Percentiles rank a stretch among this genome's conserved stretches.
Evolutionary conservation across 35 echinoderm and acorn worm species (phyloP).

Genomic region (Heliocidaris tuberculata): DNA sequence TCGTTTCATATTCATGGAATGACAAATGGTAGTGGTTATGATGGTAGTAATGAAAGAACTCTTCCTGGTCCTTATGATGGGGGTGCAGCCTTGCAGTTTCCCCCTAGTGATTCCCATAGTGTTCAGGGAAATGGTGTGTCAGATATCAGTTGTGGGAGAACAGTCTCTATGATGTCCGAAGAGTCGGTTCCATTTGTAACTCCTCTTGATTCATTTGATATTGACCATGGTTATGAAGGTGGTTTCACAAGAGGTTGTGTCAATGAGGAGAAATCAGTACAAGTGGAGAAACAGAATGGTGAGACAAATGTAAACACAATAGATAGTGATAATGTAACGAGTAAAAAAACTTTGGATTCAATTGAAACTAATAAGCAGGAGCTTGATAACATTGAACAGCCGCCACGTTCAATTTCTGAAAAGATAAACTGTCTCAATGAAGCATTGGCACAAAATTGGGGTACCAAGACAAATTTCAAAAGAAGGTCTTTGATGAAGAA

Average conservation of each 20-base stretch:
- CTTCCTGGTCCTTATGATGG: background rate
- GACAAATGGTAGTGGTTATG: background rate
- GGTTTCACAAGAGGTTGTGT: background rate
- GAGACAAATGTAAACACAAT: constrained; percentile 8
- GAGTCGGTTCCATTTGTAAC: background rate
- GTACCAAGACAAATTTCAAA: background rate
- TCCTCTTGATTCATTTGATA: background rate
- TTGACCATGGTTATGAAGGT: background rate
- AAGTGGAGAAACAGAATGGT: constrained; percentile 13
- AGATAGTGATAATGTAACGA: constrained; percentile 15
- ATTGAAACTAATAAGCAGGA: background rate
- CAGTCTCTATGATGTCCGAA: background rate
- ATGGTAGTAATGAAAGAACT: background rate
- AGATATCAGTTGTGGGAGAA: background rate
- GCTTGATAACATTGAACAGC: background rate
- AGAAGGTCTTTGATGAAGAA: background rate
- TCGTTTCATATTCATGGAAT: constrained; percentile 14
- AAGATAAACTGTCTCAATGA: constrained; percentile 35
- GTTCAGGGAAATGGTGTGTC: background rate
- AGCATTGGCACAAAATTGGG: background rate
- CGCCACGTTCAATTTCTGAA: constrained; percentile 4
- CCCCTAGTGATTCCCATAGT: background rate
- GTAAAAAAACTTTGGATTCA: background rate
- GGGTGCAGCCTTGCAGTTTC: background rate
- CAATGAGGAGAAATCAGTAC: constrained; percentile 6